phyloP scores from a whole-genome alignment of 2,113 vertebrate species.

The Oryzias curvinotus region DNA sequence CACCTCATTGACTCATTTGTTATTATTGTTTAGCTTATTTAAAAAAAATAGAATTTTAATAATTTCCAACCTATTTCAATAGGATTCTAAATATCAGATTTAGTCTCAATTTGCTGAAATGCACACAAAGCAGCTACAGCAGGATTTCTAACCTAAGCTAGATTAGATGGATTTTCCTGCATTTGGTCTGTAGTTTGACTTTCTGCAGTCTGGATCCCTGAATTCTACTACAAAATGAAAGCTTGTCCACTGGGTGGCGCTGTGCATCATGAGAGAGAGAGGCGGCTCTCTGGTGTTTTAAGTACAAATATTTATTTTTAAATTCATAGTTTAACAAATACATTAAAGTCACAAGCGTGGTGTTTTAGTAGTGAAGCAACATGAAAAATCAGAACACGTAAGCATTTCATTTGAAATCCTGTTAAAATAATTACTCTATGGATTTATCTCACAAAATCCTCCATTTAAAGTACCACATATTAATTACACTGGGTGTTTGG shows the following conservation, averaged over 20 bases:
- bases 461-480: background rate
- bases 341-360: constrained; percentile 28
- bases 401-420: background rate
- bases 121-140: too few relatives aligned
- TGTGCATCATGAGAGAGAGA: too few relatives aligned
- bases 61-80: too few relatives aligned
- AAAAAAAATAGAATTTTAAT: too few relatives aligned
- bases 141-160: too few relatives aligned
- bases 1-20: too few relatives aligned
- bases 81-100: too few relatives aligned
- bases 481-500: accelerated
- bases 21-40: too few relatives aligned
- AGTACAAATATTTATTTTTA: constrained; percentile 1
- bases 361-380: constrained; percentile 33
- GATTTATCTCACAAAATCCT: too few relatives aligned
- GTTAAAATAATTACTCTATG: too few relatives aligned
- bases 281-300: background rate
- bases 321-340: constrained; percentile 25
- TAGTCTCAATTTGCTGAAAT: too few relatives aligned
- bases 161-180: background rate
- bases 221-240: background rate
- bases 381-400: background rate
- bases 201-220: background rate
- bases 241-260: too few relatives aligned
- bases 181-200: background rate